Conservation (phyloP, 2,797 vertebrate genomes). For the Melanotaenia nigrans region DNA sequence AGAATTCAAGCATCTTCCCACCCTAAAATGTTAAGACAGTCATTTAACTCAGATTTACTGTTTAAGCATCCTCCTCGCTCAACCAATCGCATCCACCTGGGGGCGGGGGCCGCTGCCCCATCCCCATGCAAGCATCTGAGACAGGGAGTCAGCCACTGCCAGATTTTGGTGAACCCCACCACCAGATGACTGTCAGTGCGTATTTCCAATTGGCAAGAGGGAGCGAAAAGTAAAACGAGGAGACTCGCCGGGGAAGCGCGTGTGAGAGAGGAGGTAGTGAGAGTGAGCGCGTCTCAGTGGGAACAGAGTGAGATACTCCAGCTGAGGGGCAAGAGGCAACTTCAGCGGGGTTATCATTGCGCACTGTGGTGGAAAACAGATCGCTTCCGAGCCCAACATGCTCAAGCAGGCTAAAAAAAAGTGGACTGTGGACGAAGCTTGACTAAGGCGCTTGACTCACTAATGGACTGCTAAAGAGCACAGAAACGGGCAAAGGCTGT, state of each 20-base stretch:
- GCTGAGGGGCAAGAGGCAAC: conserved; percentile 62
- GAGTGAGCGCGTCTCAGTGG: conserved; percentile 40
- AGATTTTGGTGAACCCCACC: conserved; percentile 58
- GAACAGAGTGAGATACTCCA: conserved; percentile 49
- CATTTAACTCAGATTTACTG: conserved; percentile 49
- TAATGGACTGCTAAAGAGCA: conserved; percentile 50
- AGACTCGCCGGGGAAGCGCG: conserved; percentile 47
- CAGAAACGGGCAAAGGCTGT: conserved; percentile 33
- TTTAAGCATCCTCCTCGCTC: conserved; percentile 61
- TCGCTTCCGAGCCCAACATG: conserved; percentile 55
- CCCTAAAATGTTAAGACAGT: conserved; percentile 26
- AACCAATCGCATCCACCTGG: conserved; percentile 75
- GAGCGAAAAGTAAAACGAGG: conserved; percentile 63
- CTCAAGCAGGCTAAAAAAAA: conserved; percentile 24
- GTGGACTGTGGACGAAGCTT: conserved; percentile 51
- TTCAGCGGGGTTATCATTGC: conserved; percentile 67
- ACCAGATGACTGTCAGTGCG: conserved; percentile 77
- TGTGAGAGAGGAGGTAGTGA: conserved; percentile 22
- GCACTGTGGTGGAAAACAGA: conserved; percentile 56
- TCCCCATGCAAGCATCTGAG: conserved; percentile 45
- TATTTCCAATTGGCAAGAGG: conserved; percentile 71
- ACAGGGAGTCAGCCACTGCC: conserved; percentile 60
- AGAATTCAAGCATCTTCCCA: conserved; percentile 8
- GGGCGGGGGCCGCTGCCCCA: conserved; percentile 56
- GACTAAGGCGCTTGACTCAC: conserved; percentile 21